These are phyloP conservation scores for Enteromius fasciolatus DNA, from an alignment of 2,797 vertebrate species.

Conservation along the genomic window DNA sequence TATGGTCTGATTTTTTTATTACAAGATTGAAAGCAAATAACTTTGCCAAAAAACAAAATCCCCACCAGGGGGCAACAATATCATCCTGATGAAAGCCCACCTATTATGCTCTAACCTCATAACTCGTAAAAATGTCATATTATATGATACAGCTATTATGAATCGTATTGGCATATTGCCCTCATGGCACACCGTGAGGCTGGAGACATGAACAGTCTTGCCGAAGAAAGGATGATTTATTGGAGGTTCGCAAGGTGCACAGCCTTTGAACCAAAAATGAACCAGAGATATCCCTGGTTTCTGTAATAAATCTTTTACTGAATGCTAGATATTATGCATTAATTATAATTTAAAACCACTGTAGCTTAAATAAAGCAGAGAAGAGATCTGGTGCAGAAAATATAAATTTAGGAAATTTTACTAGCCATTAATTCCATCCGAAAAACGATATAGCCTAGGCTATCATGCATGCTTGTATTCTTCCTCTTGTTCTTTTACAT, in stretches of 20 bases:
- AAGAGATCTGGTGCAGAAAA: not conserved
- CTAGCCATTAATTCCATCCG: not conserved
- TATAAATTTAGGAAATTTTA: not conserved
- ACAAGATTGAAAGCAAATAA: not conserved
- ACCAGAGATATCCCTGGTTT: not conserved
- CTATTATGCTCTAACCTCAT: conserved; percentile 6
- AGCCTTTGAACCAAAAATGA: conserved; percentile 19
- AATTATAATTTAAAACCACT: not conserved
- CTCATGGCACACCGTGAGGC: not conserved
- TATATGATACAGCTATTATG: conserved; percentile 7
- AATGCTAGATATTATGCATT: not conserved
- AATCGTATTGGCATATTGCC: conserved; percentile 15
- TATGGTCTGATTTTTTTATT: too few species aligned
- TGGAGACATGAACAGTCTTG: not conserved
- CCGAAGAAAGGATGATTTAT: conserved; percentile 10
- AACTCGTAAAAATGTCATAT: conserved; percentile 30
- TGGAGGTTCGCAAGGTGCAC: conserved; percentile 14
- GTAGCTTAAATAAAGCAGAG: not conserved
- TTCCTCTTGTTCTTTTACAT: not conserved
- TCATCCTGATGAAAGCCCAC: not conserved
- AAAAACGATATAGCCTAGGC: not conserved
- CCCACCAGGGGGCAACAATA: conserved; percentile 56
- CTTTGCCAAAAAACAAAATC: not conserved
- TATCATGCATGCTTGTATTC: not conserved
- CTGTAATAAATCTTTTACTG: not conserved